phyloP scores from a whole-genome alignment of 1,140 invertebrate genomes.

The Trachelipus rathkii region DNA sequence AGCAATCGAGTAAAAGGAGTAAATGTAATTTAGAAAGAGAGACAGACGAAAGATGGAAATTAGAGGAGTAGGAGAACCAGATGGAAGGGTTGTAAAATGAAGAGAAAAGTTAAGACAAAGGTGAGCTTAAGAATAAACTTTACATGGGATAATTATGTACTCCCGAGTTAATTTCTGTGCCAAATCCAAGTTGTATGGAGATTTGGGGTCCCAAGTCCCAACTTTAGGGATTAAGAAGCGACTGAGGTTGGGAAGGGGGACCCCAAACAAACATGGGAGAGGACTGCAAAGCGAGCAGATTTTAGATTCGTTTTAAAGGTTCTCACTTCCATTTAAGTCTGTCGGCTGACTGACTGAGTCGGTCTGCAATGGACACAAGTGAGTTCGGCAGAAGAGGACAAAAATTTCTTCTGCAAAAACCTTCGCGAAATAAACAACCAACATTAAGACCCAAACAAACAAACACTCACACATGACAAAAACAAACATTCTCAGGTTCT shows the following conservation, averaged over 20 bases:
- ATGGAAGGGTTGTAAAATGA: neutral
- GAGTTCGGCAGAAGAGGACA: neutral
- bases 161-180: constrained; percentile 35
- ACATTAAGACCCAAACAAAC: neutral
- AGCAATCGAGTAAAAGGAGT: neutral
- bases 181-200: constrained; percentile 6
- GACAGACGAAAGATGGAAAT: too few species aligned
- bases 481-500: too few species aligned
- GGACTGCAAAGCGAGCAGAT: constrained; percentile 24
- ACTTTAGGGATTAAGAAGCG: constrained; percentile 14
- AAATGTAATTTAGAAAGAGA: too few species aligned
- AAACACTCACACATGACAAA: neutral
- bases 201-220: constrained; percentile 36
- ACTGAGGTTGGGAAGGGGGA: constrained; percentile 26
- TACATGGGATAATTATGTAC: constrained; percentile 36
- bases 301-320: neutral
- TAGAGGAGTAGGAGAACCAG: too few species aligned
- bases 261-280: constrained; percentile 32
- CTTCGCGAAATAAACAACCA: constrained; percentile 5
- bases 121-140: constrained; percentile 39
- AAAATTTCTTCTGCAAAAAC: neutral
- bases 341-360: too few species aligned
- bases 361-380: constrained; percentile 5
- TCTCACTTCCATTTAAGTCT: too few species aligned
- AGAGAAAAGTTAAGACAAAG: constrained; percentile 31